phyloP scores from a whole-genome alignment of 2,113 vertebrate species.

The Willisornis vidua region DNA sequence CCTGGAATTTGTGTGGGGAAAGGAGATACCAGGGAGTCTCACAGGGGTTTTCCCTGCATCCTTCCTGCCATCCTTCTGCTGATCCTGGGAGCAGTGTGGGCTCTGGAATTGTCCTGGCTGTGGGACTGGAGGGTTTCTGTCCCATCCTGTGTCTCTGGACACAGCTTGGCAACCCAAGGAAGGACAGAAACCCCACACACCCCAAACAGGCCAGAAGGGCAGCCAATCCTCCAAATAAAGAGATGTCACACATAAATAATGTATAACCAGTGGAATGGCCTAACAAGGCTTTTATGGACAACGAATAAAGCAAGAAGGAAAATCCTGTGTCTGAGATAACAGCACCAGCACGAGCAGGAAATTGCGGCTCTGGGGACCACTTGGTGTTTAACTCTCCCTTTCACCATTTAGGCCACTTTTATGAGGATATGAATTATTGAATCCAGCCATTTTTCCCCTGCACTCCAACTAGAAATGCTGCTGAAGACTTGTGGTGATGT shows the following conservation, averaged over 20 bases:
- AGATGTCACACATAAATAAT: neutral
- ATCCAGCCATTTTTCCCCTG: neutral
- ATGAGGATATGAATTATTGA: neutral
- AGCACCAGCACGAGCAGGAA: neutral
- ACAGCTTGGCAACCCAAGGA: neutral
- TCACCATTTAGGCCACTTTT: neutral
- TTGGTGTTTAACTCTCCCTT: neutral
- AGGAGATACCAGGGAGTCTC: neutral
- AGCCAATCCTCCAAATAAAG: neutral
- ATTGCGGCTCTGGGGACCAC: neutral
- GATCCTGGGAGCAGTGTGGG: fast-evolving
- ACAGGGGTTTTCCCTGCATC: fast-evolving
- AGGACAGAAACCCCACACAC: neutral
- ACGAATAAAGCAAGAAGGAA: neutral
- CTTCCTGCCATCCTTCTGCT: neutral
- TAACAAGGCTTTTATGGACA: neutral
- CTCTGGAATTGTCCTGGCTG: neutral
- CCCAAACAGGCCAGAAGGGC: neutral
- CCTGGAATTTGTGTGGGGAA: neutral
- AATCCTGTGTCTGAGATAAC: neutral
- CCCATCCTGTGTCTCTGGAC: neutral
- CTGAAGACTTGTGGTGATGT: neutral
- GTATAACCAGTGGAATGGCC: neutral
- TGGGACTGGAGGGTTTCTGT: neutral
- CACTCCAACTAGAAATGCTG: fast-evolving